Evolutionary conservation across 2,113 vertebrate genomes (phyloP).

Genomic region (Oxyura jamaicensis): DNA sequence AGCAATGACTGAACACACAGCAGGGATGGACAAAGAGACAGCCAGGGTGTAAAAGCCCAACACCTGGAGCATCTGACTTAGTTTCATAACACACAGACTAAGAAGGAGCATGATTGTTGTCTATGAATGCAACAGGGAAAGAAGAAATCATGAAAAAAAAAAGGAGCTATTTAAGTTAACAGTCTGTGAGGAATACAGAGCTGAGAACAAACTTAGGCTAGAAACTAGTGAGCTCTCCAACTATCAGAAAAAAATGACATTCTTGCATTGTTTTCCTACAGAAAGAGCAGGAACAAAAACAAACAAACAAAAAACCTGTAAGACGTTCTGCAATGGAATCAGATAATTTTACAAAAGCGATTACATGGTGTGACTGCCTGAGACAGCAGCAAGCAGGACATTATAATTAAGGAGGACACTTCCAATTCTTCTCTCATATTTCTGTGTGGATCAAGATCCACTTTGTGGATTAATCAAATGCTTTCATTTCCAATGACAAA

Average conservation of each 20-base stretch:
- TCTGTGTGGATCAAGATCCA: not conserved
- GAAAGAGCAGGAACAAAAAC: not conserved
- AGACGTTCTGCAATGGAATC: not conserved
- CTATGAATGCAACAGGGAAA: not conserved
- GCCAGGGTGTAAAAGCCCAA: not conserved
- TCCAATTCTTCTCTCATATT: not conserved
- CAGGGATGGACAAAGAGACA: not conserved
- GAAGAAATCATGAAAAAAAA: not conserved
- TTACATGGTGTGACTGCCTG: not conserved
- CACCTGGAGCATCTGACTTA: not conserved
- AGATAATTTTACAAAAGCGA: not conserved
- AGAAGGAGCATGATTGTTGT: not conserved
- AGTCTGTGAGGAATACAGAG: not conserved
- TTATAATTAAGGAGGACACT: not conserved
- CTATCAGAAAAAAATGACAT: not conserved
- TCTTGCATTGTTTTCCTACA: not conserved
- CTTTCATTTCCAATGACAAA: not conserved
- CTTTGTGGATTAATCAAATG: not conserved
- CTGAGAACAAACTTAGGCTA: not conserved
- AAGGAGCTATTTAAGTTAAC: not conserved
- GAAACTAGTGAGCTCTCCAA: not conserved
- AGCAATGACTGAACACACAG: accelerated
- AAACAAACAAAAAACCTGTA: not conserved
- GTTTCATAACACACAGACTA: not conserved
- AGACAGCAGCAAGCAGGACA: not conserved